Evolutionary conservation across 2,888 invertebrate species (phyloP).

Genomic region (Malachius bipustulatus): DNA sequence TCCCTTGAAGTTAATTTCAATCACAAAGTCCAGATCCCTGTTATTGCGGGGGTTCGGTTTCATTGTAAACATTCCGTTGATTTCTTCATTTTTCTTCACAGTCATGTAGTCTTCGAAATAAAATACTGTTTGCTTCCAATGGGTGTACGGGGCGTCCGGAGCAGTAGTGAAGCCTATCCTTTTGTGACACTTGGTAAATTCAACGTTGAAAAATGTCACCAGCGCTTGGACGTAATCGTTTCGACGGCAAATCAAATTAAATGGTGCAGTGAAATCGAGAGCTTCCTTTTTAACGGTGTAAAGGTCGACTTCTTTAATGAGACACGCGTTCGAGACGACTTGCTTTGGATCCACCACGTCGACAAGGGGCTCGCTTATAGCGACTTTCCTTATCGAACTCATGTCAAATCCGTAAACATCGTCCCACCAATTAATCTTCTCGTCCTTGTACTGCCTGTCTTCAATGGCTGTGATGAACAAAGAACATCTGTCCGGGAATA

Average conservation of each 20-base stretch:
- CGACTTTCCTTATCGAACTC: constrained; percentile 96
- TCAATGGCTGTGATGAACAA: constrained; percentile 88
- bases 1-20: constrained; percentile 87
- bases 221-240: constrained; percentile 97
- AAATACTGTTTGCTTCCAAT: constrained; percentile 98
- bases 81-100: constrained; percentile 89
- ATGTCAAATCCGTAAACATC: constrained; percentile 99
- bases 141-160: constrained; percentile 95
- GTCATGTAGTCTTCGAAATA: constrained; percentile 97
- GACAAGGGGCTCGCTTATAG: constrained; percentile 95
- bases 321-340: constrained; percentile 89
- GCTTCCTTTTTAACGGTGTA: constrained; percentile 96
- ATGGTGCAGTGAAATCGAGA: constrained; percentile 81
- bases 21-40: constrained; percentile 91
- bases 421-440: constrained; percentile 99
- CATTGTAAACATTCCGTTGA: constrained; percentile 85
- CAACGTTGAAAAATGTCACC: constrained; percentile 98
- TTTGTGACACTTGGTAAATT: constrained; percentile 99
- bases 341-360: constrained; percentile 98
- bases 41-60: constrained; percentile 94
- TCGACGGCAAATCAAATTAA: constrained; percentile 64
- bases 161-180: constrained; percentile 96
- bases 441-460: constrained; percentile 98
- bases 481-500: constrained; percentile 89
- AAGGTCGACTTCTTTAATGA: constrained; percentile 95